Evolutionary conservation across 2,888 invertebrate species (phyloP).

Genomic region (Prosapia bicincta): DNA sequence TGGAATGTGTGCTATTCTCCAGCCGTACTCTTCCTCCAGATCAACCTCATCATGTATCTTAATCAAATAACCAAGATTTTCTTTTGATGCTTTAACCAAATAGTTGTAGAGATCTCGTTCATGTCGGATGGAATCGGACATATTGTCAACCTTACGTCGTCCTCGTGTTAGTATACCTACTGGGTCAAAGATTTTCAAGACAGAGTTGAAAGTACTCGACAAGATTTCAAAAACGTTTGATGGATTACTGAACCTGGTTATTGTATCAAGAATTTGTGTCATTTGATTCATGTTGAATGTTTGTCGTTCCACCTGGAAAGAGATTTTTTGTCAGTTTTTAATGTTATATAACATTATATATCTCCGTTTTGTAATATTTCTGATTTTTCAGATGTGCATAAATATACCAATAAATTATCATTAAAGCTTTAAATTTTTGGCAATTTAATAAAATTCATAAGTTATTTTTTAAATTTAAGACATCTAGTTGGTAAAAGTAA

Average conservation of each 20-base stretch:
- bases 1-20: background rate
- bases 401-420: too few relatives aligned
- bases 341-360: too few relatives aligned
- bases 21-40: background rate
- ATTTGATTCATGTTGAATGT: background rate
- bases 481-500: too few relatives aligned
- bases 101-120: background rate
- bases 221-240: background rate
- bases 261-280: background rate
- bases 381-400: too few relatives aligned
- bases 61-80: background rate
- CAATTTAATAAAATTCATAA: too few relatives aligned
- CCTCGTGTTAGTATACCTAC: background rate
- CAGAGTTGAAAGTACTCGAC: background rate
- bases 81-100: background rate
- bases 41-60: background rate
- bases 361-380: too few relatives aligned
- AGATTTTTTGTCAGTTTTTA: too few relatives aligned
- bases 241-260: background rate
- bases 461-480: too few relatives aligned
- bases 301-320: background rate
- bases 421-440: too few relatives aligned
- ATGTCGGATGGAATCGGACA: background rate
- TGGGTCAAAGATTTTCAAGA: background rate
- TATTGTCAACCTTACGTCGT: background rate